Evolutionary conservation across 2,113 vertebrate genomes (phyloP).

Genomic region (Pogonocichla stellata): DNA sequence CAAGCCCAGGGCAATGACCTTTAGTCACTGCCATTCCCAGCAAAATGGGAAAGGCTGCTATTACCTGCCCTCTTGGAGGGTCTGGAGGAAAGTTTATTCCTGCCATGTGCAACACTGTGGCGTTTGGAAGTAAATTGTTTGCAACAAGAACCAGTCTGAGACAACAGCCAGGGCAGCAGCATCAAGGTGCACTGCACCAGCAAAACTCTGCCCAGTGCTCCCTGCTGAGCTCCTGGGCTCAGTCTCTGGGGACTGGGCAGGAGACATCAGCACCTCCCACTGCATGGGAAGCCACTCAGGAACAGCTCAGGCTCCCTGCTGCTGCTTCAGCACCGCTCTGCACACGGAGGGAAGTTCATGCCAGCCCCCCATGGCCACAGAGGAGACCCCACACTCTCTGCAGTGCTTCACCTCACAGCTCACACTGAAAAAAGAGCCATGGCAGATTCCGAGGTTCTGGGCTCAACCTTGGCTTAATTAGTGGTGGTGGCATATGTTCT

Average conservation of each 20-base stretch:
- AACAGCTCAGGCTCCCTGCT: background rate
- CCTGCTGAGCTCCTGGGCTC: background rate
- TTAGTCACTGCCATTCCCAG: background rate
- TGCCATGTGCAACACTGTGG: background rate
- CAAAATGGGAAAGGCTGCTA: background rate
- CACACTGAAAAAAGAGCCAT: too few species aligned
- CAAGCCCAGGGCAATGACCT: background rate
- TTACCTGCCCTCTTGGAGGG: background rate
- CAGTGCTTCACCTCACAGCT: background rate
- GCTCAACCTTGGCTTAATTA: background rate
- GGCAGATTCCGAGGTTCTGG: background rate
- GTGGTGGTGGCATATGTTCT: background rate
- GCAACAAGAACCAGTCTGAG: background rate
- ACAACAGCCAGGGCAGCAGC: background rate
- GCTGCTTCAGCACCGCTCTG: background rate
- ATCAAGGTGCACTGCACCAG: background rate
- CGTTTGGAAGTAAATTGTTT: background rate
- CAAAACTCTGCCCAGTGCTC: background rate
- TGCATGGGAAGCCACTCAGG: fast-evolving
- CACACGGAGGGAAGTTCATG: fast-evolving
- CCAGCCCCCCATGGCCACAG: background rate
- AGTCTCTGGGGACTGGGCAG: fast-evolving
- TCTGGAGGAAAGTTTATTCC: background rate
- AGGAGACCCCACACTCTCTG: background rate
- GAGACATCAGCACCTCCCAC: background rate